Percentiles rank a stretch among this genome's conserved stretches.
Evolutionary conservation across 2,113 vertebrate species (phyloP).

Genomic region (Rhadina sibilatrix): DNA sequence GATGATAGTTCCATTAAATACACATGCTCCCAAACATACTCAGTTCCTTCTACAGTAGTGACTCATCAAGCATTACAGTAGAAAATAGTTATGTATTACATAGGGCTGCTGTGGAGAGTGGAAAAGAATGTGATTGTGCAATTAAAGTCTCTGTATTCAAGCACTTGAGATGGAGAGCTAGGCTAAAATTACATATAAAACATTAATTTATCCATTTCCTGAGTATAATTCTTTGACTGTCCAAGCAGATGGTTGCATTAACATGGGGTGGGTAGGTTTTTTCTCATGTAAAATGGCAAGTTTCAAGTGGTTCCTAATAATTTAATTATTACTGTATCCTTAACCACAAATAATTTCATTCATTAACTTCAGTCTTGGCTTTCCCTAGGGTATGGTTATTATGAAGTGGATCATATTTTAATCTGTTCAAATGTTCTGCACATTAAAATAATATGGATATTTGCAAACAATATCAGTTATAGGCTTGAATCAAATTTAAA

Average conservation of each 20-base stretch:
- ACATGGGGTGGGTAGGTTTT: neutral
- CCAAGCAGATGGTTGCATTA: neutral
- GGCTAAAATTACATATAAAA: neutral
- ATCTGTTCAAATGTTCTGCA: neutral
- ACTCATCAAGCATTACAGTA: constrained; percentile 29
- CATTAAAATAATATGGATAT: neutral
- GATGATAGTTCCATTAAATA: neutral
- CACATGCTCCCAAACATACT: neutral
- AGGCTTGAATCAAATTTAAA: neutral
- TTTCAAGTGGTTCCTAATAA: neutral
- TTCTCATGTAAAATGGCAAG: neutral
- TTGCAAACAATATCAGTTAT: neutral
- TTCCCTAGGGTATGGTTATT: neutral
- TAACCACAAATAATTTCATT: neutral
- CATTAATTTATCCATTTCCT: neutral
- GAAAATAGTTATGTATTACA: constrained; percentile 28
- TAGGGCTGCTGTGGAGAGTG: neutral
- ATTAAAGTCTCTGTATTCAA: neutral
- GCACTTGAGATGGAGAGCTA: neutral
- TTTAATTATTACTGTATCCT: neutral
- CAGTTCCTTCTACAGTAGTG: constrained; percentile 6
- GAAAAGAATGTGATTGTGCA: constrained; percentile 28
- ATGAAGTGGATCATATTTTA: neutral
- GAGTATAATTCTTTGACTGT: neutral
- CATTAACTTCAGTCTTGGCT: neutral